phyloP scores from a whole-genome alignment of 2,888 invertebrate genomes.

The Drosophila sordidapex region DNA sequence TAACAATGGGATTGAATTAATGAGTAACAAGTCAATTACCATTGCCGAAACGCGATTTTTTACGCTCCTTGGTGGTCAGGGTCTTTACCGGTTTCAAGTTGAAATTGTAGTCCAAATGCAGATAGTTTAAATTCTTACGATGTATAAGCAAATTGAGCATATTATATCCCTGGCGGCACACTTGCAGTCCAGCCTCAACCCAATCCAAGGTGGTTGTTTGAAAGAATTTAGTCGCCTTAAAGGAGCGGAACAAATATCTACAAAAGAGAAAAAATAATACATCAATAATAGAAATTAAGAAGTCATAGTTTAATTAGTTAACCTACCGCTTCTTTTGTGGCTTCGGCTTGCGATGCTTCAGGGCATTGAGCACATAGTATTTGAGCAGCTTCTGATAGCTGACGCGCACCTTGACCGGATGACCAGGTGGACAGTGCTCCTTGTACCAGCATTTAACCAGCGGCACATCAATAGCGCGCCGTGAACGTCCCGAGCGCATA shows the following conservation, averaged over 20 bases:
- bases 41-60: constrained; percentile 98
- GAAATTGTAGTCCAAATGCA: constrained; percentile 99
- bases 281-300: neutral
- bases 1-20: neutral
- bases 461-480: constrained; percentile 98
- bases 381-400: constrained; percentile 99
- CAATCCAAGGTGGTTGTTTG: constrained; percentile 99
- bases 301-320: neutral
- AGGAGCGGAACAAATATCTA: constrained; percentile 98
- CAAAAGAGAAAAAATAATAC: constrained; percentile 4
- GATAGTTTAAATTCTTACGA: constrained; percentile 99
- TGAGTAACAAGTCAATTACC: constrained; percentile 85
- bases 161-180: constrained; percentile 99
- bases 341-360: constrained; percentile 99
- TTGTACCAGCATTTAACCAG: constrained; percentile 99
- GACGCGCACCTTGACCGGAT: constrained; percentile 99
- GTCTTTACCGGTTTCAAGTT: constrained; percentile 99
- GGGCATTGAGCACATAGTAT: constrained; percentile 98
- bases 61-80: constrained; percentile 99
- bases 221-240: constrained; percentile 99
- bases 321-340: constrained; percentile 96
- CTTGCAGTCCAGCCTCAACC: constrained; percentile 99
- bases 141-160: constrained; percentile 99
- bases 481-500: constrained; percentile 95
- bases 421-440: constrained; percentile 96